Conservation (phyloP, 2,888 invertebrate species). For the Pterobdella sp. region DNA sequence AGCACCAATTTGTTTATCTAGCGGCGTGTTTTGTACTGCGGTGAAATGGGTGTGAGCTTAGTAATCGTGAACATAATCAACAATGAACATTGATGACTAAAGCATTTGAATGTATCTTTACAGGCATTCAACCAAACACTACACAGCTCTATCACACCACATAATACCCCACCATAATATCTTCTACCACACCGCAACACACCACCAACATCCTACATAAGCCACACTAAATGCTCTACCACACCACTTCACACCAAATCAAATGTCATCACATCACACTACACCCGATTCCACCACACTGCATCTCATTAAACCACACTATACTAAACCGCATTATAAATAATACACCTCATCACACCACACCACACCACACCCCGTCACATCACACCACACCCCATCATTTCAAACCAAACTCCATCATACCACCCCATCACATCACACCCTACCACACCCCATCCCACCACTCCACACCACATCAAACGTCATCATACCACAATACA, state of each 20-base stretch:
- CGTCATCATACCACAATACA: background rate
- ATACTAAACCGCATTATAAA: background rate
- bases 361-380: background rate
- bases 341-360: background rate
- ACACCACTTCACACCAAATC: background rate
- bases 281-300: background rate
- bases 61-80: too few relatives aligned
- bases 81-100: too few relatives aligned
- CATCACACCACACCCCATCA: background rate
- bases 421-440: background rate
- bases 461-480: background rate
- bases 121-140: background rate
- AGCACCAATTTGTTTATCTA: too few relatives aligned
- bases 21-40: too few relatives aligned
- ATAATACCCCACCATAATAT: background rate
- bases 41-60: too few relatives aligned
- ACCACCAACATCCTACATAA: background rate
- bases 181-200: background rate
- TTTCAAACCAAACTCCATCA: background rate
- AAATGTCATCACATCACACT: background rate
- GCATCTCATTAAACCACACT: background rate
- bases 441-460: background rate
- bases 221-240: background rate
- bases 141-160: background rate
- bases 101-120: too few relatives aligned